Conservation (phyloP, 2,113 vertebrate genomes). For the Chauna torquata region DNA sequence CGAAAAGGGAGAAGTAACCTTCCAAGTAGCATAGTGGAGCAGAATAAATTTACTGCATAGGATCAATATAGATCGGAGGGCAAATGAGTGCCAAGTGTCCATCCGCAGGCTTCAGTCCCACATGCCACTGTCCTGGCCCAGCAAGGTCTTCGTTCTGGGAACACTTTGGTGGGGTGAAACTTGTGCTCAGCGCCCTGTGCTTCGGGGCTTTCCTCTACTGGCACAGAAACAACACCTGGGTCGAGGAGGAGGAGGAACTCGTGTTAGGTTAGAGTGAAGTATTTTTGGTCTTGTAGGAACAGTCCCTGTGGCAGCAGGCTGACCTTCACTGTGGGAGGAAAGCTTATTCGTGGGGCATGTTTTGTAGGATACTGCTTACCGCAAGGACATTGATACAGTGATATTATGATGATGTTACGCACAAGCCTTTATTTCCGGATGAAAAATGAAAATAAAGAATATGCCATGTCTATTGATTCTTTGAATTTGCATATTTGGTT, state of each 20-base stretch:
- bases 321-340: not conserved
- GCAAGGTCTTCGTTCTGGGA: not conserved
- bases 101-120: not conserved
- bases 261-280: not conserved
- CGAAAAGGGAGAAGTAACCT: not conserved
- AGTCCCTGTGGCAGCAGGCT: not conserved
- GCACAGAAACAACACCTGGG: not conserved
- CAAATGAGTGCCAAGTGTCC: not conserved
- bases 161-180: not conserved
- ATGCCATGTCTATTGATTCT: not conserved
- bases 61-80: not conserved
- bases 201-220: not conserved
- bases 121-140: accelerated
- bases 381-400: not conserved
- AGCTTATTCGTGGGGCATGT: not conserved
- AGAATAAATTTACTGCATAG: not conserved
- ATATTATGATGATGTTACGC: not conserved
- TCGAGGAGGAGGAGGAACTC: not conserved
- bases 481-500: conserved; percentile 27
- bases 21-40: not conserved
- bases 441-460: conserved; percentile 3
- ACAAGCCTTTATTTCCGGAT: not conserved
- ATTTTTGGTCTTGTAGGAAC: not conserved
- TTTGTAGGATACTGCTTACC: not conserved
- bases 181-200: accelerated